Evolutionary conservation across 2,113 vertebrate species (phyloP), one percentile per base, ranked within the genome.

Genomic region (Apteryx mantelli): DNA sequence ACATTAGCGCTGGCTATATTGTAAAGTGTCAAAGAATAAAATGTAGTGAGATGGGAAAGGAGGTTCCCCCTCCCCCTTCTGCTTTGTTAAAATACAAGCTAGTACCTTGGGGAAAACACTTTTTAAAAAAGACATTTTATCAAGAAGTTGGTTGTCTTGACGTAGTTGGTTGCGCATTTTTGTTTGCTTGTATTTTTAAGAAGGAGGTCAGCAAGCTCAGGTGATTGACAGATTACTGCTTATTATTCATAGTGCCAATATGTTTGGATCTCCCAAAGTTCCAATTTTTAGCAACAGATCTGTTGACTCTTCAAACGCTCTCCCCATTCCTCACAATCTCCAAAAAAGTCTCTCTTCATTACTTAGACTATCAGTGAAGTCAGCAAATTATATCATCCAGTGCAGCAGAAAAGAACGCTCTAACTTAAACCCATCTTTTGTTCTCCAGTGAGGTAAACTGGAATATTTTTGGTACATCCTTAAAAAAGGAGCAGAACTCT

Each of bases 1-100:
- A 19, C 0, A 0, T 4, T 48, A 30, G 46, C 25, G 32, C 6
- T 64, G 21, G 8, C 9, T 80, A 21, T 2, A 20, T 3, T 21
- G 58, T 50, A 36, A 74, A 66, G 12, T 32, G 60, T 48, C 42
- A 50, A 42, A 38, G 6, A 18, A 34, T 38, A 22, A 70, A 53
- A 71, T 3, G 34, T 38, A 30, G 36, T 2, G 11, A 34, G 63
- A 64, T 42, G 8, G 48, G 36, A 28, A n/a, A 32, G 36, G 34
- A 79, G 0, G 2, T 16, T 46, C 15, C 6, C 16, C 16, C 16
- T 14, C 44, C 15, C 44, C 44, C 44, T 46, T 46, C 44, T 15
- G 25, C 18, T 81, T 74, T 65, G 34, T 58, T 50, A 56, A 42
- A 40, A 34, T 10, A 22, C 38, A 36, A 46, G 40, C 16, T 14